A percentile compares a stretch with the other conserved stretches of the same genome.
Evolutionary conservation across 2,888 invertebrate species (phyloP).

Genomic region (Nyleta sp.): DNA sequence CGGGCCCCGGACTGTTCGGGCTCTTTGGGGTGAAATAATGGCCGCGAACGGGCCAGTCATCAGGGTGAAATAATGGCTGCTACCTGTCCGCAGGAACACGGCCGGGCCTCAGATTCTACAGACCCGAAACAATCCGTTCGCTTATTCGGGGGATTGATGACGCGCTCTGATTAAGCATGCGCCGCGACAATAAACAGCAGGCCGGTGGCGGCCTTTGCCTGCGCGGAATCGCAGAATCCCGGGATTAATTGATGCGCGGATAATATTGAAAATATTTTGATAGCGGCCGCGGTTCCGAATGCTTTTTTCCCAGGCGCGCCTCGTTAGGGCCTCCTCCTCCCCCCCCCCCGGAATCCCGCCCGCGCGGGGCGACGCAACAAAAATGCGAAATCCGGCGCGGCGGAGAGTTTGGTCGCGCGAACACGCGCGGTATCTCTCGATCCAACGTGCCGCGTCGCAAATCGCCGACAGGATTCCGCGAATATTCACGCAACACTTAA

Average conservation of each 20-base stretch:
- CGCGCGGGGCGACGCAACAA: slow-evolving; percentile 26
- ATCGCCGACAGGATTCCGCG: slow-evolving; percentile 54
- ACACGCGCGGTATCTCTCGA: slow-evolving; percentile 60
- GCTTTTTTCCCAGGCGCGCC: neutral
- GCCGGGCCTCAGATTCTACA: neutral
- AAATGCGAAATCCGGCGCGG: too few relatives aligned
- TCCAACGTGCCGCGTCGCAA: slow-evolving; percentile 55
- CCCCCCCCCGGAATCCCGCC: slow-evolving; percentile 40
- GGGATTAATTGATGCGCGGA: too few relatives aligned
- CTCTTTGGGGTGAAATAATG: slow-evolving; percentile 66
- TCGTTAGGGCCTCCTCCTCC: too few relatives aligned
- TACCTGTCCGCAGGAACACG: slow-evolving; percentile 42
- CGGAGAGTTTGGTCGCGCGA: slow-evolving; percentile 38
- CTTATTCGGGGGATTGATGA: slow-evolving; percentile 44
- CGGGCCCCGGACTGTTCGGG: slow-evolving; percentile 28
- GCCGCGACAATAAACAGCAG: slow-evolving; percentile 17
- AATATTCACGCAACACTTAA: slow-evolving; percentile 57
- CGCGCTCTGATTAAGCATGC: slow-evolving; percentile 42
- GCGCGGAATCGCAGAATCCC: too few relatives aligned
- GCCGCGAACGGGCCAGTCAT: slow-evolving; percentile 45
- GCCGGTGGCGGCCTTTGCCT: slow-evolving; percentile 15
- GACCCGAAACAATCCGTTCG: slow-evolving; percentile 15
- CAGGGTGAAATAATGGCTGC: slow-evolving; percentile 66
- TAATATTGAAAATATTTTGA: too few relatives aligned
- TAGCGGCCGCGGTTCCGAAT: neutral